A percentile compares a stretch with the other conserved stretches of the same genome.
Conservation (phyloP, 2,888 invertebrate genomes). For the Ommatoiulus sabulosus region DNA sequence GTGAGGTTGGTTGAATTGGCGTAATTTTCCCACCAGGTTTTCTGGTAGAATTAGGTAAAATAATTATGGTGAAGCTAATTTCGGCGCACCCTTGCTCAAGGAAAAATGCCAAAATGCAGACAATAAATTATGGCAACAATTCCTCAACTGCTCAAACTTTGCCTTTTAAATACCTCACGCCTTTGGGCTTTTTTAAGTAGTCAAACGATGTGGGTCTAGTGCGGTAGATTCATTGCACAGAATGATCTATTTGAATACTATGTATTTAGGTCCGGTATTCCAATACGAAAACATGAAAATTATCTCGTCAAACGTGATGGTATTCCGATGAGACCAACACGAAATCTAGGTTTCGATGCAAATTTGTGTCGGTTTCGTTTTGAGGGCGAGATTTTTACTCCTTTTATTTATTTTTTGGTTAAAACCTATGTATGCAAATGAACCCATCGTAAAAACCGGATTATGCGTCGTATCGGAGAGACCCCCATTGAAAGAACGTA, state of each 20-base stretch:
- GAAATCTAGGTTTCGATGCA: constrained; percentile 19
- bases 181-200: neutral
- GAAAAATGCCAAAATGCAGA: neutral
- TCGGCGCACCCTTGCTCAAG: neutral
- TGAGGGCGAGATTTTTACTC: neutral
- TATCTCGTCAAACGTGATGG: neutral
- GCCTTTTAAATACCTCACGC: neutral
- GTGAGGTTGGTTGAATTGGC: too few relatives aligned
- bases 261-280: constrained; percentile 13
- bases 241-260: neutral
- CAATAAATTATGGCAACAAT: neutral
- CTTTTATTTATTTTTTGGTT: neutral
- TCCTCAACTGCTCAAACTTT: neutral
- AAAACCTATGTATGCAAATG: neutral
- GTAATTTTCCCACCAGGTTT: neutral
- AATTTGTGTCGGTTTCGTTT: constrained; percentile 32
- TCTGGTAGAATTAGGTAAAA: neutral
- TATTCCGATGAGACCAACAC: neutral
- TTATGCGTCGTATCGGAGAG: neutral
- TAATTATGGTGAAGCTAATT: neutral
- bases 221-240: neutral
- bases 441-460: neutral
- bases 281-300: neutral
- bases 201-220: neutral
- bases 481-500: neutral